Evolutionary conservation across 2,888 invertebrate genomes (phyloP).

Genomic region (Hedya salicella): DNA sequence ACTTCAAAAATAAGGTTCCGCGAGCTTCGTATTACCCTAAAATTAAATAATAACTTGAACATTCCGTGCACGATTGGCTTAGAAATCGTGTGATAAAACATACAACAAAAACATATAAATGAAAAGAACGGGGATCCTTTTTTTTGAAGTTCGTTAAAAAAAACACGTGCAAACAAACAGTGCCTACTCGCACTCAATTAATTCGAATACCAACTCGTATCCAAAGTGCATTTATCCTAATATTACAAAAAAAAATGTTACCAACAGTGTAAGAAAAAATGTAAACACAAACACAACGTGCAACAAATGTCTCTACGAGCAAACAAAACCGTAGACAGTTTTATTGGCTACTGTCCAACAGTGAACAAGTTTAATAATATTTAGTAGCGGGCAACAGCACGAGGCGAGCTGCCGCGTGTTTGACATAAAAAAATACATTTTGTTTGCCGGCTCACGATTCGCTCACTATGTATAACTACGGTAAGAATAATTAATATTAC

Average conservation of each 20-base stretch:
- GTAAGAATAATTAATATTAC: conserved; percentile 15
- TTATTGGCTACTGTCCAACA: conserved; percentile 7
- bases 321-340: conserved; percentile 2
- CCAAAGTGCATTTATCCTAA: neutral
- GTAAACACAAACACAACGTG: neutral
- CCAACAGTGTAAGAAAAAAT: neutral
- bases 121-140: too few species aligned
- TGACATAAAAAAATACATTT: conserved; percentile 5
- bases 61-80: too few species aligned
- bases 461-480: conserved; percentile 30
- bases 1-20: too few species aligned
- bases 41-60: too few species aligned
- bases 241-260: neutral
- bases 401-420: conserved; percentile 1
- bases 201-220: neutral
- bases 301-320: neutral
- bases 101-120: too few species aligned
- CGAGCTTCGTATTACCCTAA: too few species aligned
- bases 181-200: too few species aligned
- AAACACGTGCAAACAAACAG: too few species aligned
- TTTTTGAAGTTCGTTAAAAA: too few species aligned
- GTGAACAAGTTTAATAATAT: conserved; percentile 2
- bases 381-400: conserved; percentile 16
- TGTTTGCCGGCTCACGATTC: neutral
- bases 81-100: too few species aligned